phyloP scores from a whole-genome alignment of 2,797 vertebrate species.

The Spondyliosoma cantharus region DNA sequence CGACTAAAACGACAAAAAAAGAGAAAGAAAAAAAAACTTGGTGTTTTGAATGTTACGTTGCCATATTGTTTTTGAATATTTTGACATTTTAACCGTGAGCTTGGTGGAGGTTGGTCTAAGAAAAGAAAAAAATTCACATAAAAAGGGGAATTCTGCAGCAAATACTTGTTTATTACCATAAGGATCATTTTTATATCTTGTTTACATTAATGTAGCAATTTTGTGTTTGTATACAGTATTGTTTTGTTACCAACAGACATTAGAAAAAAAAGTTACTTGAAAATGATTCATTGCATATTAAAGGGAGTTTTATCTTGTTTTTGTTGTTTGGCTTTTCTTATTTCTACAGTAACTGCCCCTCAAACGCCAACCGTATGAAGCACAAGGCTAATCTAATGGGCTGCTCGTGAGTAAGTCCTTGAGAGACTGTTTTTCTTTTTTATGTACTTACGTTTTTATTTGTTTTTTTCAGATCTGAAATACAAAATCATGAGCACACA shows the following conservation, averaged over 20 bases:
- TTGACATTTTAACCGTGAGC: slow-evolving; percentile 74
- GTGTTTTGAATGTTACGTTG: slow-evolving; percentile 84
- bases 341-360: slow-evolving; percentile 16
- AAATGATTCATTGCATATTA: slow-evolving; percentile 86
- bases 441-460: neutral
- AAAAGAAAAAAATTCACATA: slow-evolving; percentile 60
- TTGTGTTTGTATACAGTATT: slow-evolving; percentile 89
- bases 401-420: neutral
- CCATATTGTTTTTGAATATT: slow-evolving; percentile 83
- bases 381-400: neutral
- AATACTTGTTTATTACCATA: slow-evolving; percentile 84
- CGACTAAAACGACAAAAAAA: slow-evolving; percentile 55
- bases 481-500: neutral
- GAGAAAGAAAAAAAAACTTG: slow-evolving; percentile 48
- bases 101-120: slow-evolving; percentile 75
- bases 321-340: slow-evolving; percentile 55
- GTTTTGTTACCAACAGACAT: slow-evolving; percentile 86
- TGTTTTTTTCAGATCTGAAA: neutral
- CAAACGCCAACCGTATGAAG: neutral
- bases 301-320: slow-evolving; percentile 87
- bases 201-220: slow-evolving; percentile 89
- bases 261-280: slow-evolving; percentile 85
- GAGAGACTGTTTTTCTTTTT: too few relatives aligned
- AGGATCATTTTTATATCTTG: slow-evolving; percentile 87
- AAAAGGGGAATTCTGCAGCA: slow-evolving; percentile 81